Base-by-base conservation (phyloP, 1,140 invertebrate species). In the Phymorhynchus buccinoides region DNA sequence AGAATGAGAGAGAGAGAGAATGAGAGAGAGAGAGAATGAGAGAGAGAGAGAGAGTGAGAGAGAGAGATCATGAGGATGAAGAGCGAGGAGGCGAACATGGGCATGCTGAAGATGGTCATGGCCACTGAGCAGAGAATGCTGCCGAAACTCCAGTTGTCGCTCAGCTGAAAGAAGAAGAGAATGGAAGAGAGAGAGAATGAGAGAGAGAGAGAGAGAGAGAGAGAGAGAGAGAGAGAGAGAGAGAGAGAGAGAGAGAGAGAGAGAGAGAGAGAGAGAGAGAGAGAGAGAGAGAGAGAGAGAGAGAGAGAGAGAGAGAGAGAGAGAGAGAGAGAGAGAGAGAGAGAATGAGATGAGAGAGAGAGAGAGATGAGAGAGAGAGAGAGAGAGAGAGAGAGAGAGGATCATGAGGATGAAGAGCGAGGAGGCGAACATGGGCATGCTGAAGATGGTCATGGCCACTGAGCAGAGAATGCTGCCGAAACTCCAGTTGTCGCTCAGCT, bases 121-220 rank as follows among this genome's bases (percentile, higher is more conserved):
- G 92, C 88, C 1, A 92, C 89, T 39, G 89, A 88, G 84, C 93
- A 93, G 85, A 93, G 79, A 1, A 89, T 78, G 18, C 86, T 48
- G 1, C 93, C 93, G 86, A 99, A 99, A 0, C 97, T 95, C 98
- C 98, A 99, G 80, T 90, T 87, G 86, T 96, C 96, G 87, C 97
- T 95, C 90, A 98, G 97, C 3, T 85, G 18, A 6, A 48, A 6
- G n/a, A 27, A 73, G 6, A 18, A 48, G 18, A 18, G 44, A 48
- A 48, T 6, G 7, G 6, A 9, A 48, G 27, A 73, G 68, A 6
- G 6, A 27, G 68, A 73, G 27, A 73, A 37, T 32, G 27, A 73
- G 27, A 27, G 68, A 73, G 27, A 27, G 27, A 73, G 27, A 27
- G 27, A 73, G 27, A 73, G 68, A 27, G 27, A 27, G 68, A 73